These are phyloP conservation scores for Lepidurus apus DNA, from an alignment of 1,140 invertebrate genomes.

Conservation along the genomic window DNA sequence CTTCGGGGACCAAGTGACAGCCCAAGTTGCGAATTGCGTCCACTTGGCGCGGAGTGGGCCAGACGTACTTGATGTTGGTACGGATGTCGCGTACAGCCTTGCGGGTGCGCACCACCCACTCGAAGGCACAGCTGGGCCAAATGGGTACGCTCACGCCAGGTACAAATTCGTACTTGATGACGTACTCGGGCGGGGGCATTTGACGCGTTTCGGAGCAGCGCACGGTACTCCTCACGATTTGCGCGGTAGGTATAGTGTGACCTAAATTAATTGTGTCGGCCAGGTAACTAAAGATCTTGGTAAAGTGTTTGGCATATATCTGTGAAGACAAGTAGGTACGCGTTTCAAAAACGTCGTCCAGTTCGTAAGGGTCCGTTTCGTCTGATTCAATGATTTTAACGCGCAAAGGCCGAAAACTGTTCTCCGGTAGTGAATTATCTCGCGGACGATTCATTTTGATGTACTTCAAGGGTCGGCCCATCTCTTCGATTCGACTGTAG, in stretches of 20 bases:
- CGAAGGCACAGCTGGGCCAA: slow-evolving; percentile 59
- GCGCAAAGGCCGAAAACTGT: slow-evolving; percentile 36
- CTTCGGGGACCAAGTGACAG: slow-evolving; percentile 61
- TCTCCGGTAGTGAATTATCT: slow-evolving; percentile 32
- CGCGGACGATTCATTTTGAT: not conserved
- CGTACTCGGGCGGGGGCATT: slow-evolving; percentile 17
- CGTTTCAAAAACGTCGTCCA: slow-evolving; percentile 27
- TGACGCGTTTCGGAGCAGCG: slow-evolving; percentile 25
- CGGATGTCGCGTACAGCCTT: slow-evolving; percentile 49
- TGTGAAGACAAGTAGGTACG: slow-evolving; percentile 33
- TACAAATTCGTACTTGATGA: slow-evolving; percentile 35
- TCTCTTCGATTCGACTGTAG: slow-evolving; percentile 33
- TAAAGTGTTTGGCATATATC: slow-evolving; percentile 29
- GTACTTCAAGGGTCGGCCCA: slow-evolving; percentile 25
- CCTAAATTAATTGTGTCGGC: slow-evolving; percentile 22
- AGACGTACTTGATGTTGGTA: slow-evolving; percentile 48
- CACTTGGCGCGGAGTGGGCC: slow-evolving; percentile 60
- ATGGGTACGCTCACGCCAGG: slow-evolving; percentile 41
- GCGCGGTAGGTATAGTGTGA: slow-evolving; percentile 2
- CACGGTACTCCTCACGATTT: not conserved
- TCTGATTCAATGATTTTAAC: slow-evolving; percentile 33
- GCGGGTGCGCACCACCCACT: slow-evolving; percentile 55
- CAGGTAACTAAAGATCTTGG: slow-evolving; percentile 30
- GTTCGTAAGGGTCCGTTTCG: slow-evolving; percentile 27
- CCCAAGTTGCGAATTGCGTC: slow-evolving; percentile 59